These are phyloP conservation scores for Maniola hyperantus DNA, from an alignment of 2,888 invertebrate species.

Conservation along the genomic window DNA sequence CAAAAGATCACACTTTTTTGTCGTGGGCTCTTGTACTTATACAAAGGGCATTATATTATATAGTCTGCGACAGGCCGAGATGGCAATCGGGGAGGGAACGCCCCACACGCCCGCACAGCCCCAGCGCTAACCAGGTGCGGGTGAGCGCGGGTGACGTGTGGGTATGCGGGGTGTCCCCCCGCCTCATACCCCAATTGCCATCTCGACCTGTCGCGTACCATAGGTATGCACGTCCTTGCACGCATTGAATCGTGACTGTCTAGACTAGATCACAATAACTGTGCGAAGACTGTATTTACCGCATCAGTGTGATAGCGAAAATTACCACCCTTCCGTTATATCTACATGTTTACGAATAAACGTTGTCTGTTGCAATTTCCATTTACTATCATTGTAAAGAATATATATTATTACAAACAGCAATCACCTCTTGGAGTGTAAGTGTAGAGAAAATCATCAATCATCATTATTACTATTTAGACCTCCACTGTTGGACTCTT, in stretches of 20 bases:
- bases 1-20: not conserved
- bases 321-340: slow-evolving; percentile 11
- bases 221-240: slow-evolving; percentile 28
- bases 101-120: too few relatives aligned
- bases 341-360: slow-evolving; percentile 14
- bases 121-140: too few relatives aligned
- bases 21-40: slow-evolving; percentile 3
- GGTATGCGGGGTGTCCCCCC: too few relatives aligned
- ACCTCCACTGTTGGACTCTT: too few relatives aligned
- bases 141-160: too few relatives aligned
- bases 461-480: too few relatives aligned
- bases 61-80: too few relatives aligned
- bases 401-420: too few relatives aligned
- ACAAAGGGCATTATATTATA: slow-evolving; percentile 26
- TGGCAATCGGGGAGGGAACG: too few relatives aligned
- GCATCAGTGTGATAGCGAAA: slow-evolving; percentile 21
- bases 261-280: slow-evolving; percentile 23
- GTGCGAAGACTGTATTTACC: slow-evolving; percentile 24
- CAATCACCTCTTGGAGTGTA: not conserved
- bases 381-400: not conserved
- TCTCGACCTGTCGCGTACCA: too few relatives aligned
- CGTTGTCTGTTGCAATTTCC: slow-evolving; percentile 8
- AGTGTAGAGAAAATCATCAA: not conserved
- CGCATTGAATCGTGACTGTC: slow-evolving; percentile 26
- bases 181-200: too few relatives aligned